Base-by-base conservation (phyloP, 1,140 invertebrate genomes). In the Lutraria rhynchaena region DNA sequence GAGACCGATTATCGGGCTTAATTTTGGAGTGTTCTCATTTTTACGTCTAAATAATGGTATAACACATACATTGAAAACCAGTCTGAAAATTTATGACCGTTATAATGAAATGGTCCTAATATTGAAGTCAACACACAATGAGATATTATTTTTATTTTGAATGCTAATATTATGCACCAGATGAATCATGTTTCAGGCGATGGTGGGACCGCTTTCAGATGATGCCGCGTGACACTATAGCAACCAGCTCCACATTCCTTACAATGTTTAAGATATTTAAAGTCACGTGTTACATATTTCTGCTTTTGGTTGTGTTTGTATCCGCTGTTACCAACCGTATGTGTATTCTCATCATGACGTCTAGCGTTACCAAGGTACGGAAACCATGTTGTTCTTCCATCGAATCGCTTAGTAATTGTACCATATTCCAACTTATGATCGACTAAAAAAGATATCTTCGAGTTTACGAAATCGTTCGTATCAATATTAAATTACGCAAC, bases 161-260 rank as follows among this genome's bases (percentile, higher is more conserved):
- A 27, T n/a, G 33, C 5, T 2, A 35, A 58, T 3, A n/a, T 55
- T 37, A 31, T 44, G 69, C n/a, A n/a, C n/a, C n/a, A n/a, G n/a
- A n/a, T n/a, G n/a, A n/a, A n/a, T n/a, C n/a, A 9, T 71, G 76
- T 85, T 78, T 3, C 73, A 90, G 89, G 27, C 70, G 76, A 11
- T 60, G 81, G 27, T 90, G 89, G 89, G 89, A 90, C 46, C 65
- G 86, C 33, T 90, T 90, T 61, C 89, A 88, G 44, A 87, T 86
- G 80, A 88, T 90, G n/a, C 89, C 89, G n/a, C 58, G 89, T 35
- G 89, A 90, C 33, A 70, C 83, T 13, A 60, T 83, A 13, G 81
- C 82, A 11, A 83, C 67, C n/a, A 81, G 84, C 51, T 78, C 87
- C 24, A 81, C 75, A 22, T 85, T 88, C 15, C 65, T 71, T 29